Evolutionary conservation across 2,113 vertebrate genomes (phyloP), one percentile per base, ranked within the genome.

Genomic region (Varanus salvator): DNA sequence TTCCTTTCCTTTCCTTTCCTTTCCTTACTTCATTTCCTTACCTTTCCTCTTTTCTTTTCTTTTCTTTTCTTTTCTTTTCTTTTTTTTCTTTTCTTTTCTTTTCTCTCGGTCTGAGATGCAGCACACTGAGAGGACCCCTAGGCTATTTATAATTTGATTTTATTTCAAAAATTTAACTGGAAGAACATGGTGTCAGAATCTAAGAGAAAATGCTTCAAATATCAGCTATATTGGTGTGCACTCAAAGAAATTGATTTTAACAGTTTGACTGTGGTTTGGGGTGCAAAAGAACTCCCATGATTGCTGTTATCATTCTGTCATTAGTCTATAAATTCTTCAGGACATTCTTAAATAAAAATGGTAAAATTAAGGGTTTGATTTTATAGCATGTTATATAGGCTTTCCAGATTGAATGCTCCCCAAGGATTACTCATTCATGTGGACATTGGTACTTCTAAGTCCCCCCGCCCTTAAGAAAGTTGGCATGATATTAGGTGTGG

Each of bases 91-190:
- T 38, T 38, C 31, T 78, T 50, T 78, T 44, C 38, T 81, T 96
- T 97, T 95, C 89, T 96, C 94, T 44, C n/a, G n/a, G 90, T 95
- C 97, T 96, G 94, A 95, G 93, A 95, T 97, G 93, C 92, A 95
- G 94, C 95, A 95, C 89, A 93, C 93, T 95, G 96, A 97, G 94
- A 96, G 93, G 94, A 54, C 48, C 97, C 97, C 92, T 90, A 94
- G 96, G 97, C 97, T 97, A 97, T 97, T 97, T 97, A 96, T 97
- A 98, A 97, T 96, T 96, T 94, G 97, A 97, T 98, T 97, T 97
- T 97, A 98, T 97, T 97, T 97, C 95, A 95, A 96, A 97, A 97
- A 98, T 97, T 97, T 98, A 97, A 96, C 96, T 97, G 95, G 97
- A 95, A 97, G 96, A 97, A 96, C 95, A 97, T 97, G 96, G 97